Percentiles rank a stretch among this genome's conserved stretches.
These are phyloP conservation scores for Calephelis nemesis DNA, from an alignment of 1,140 invertebrate species.

Conservation along the genomic window DNA sequence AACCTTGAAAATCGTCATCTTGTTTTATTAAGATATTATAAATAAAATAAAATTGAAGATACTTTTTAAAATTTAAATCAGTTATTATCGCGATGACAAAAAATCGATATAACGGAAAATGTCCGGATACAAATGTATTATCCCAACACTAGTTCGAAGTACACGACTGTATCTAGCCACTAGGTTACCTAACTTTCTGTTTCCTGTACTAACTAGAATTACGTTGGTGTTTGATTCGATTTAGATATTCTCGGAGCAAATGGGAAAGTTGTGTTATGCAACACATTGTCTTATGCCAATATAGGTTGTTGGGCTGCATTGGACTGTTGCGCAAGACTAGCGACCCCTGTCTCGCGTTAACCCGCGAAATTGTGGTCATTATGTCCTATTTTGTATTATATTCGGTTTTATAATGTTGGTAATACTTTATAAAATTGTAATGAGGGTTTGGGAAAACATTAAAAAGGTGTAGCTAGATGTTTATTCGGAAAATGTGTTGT, in stretches of 20 bases:
- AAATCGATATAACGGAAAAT: background rate
- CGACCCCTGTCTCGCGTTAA: slow-evolving; percentile 4
- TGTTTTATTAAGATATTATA: too few species aligned
- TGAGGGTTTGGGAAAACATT: too few species aligned
- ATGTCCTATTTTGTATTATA: background rate
- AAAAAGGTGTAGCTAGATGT: too few species aligned
- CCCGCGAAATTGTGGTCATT: background rate
- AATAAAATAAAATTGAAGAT: too few species aligned
- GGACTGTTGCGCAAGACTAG: background rate
- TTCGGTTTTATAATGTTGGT: too few species aligned
- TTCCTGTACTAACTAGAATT: slow-evolving; percentile 42
- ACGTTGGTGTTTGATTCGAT: slow-evolving; percentile 36
- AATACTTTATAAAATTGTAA: too few species aligned
- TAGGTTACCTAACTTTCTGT: slow-evolving; percentile 38
- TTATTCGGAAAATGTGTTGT: too few species aligned
- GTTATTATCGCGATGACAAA: too few species aligned
- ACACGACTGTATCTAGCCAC: slow-evolving; percentile 15
- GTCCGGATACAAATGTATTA: background rate
- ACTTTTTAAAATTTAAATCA: too few species aligned
- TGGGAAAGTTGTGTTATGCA: slow-evolving; percentile 41
- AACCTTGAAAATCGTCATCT: too few species aligned
- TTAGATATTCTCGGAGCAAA: slow-evolving; percentile 40
- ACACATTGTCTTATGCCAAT: slow-evolving; percentile 33
- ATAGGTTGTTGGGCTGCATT: slow-evolving; percentile 2
- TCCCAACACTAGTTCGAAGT: background rate